phyloP scores from a whole-genome alignment of 2,113 vertebrate genomes.

The Pelmatolapia mariae region DNA sequence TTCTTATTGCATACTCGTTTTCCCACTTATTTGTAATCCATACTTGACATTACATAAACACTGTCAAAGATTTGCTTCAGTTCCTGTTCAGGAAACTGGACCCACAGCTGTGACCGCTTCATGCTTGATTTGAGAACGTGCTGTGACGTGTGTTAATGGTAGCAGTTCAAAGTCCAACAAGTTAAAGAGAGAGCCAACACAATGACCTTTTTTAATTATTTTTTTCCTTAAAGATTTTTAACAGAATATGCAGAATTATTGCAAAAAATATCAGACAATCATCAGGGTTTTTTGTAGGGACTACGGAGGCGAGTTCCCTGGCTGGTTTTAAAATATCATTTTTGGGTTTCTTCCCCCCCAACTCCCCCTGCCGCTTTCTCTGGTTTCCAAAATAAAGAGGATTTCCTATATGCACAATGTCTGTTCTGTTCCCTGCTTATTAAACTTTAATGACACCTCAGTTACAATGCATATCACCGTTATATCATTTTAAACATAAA shows the following conservation, averaged over 20 bases:
- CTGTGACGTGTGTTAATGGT: conserved; percentile 1
- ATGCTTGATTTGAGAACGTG: conserved; percentile 35
- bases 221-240: conserved; percentile 11
- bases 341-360: conserved; percentile 21
- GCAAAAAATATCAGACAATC: conserved; percentile 69
- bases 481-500: not conserved
- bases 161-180: conserved; percentile 22
- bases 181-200: conserved; percentile 5
- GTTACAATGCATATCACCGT: not conserved
- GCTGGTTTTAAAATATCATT: conserved; percentile 50
- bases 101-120: not conserved
- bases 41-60: not conserved
- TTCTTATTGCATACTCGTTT: not conserved
- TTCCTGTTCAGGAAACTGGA: not conserved
- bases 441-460: not conserved
- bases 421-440: conserved; percentile 1
- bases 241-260: conserved; percentile 64
- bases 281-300: conserved; percentile 60
- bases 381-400: conserved; percentile 69
- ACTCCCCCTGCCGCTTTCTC: conserved; percentile 26
- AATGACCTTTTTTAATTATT: not conserved
- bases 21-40: not conserved
- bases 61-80: not conserved
- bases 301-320: conserved; percentile 23
- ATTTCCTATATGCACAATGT: conserved; percentile 57